These are phyloP conservation scores for Drosophila cognata DNA, from an alignment of 2,888 invertebrate genomes.

Conservation along the genomic window DNA sequence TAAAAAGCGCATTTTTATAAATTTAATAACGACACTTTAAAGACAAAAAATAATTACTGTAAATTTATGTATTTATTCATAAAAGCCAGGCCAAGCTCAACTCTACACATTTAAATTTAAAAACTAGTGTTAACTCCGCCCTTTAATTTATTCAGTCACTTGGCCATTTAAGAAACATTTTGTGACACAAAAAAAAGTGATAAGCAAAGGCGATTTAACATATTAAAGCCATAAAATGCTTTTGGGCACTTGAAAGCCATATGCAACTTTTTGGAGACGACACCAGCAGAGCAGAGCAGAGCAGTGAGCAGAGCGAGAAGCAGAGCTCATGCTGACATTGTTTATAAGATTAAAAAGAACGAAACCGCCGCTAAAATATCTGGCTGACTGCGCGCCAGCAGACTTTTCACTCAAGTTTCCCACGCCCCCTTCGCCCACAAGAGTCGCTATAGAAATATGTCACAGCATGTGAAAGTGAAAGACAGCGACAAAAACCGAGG, in stretches of 20 bases:
- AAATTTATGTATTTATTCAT: not conserved
- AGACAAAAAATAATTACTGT: not conserved
- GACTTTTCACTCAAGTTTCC: slow-evolving; percentile 54
- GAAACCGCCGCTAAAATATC: slow-evolving; percentile 58
- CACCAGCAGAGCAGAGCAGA: slow-evolving; percentile 16
- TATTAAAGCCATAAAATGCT: slow-evolving; percentile 74
- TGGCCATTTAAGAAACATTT: slow-evolving; percentile 28
- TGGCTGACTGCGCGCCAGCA: slow-evolving; percentile 56
- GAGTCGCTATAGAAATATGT: slow-evolving; percentile 71
- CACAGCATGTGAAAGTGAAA: slow-evolving; percentile 80
- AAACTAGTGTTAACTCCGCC: slow-evolving; percentile 29
- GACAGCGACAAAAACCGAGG: slow-evolving; percentile 76
- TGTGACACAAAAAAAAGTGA: slow-evolving; percentile 22
- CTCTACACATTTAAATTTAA: slow-evolving; percentile 11
- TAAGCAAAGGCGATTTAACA: slow-evolving; percentile 60
- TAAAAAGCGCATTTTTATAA: not conserved
- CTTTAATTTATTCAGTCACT: slow-evolving; percentile 15
- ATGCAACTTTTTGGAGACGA: slow-evolving; percentile 54
- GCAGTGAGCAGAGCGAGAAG: slow-evolving; percentile 8
- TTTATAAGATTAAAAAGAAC: slow-evolving; percentile 70
- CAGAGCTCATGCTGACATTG: slow-evolving; percentile 72
- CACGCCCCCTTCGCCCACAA: not conserved
- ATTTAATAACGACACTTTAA: not conserved
- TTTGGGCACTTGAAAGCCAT: slow-evolving; percentile 21
- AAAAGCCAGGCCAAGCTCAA: not conserved